phyloP scores from a whole-genome alignment of 2,888 invertebrate species.

The Spodoptera littoralis region DNA sequence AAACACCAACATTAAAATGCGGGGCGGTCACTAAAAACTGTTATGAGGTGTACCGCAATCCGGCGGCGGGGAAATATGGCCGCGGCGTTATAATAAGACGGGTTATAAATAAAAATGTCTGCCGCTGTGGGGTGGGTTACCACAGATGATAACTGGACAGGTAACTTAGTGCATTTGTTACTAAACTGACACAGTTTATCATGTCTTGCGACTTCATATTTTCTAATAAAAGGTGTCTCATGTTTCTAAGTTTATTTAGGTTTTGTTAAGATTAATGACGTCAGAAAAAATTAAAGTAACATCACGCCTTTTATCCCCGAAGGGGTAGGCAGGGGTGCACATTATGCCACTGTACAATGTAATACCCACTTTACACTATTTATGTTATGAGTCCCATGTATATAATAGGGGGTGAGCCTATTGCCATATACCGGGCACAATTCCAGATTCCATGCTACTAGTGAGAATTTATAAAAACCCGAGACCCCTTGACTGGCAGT shows the following conservation, averaged over 20 bases:
- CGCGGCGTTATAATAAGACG: conserved; percentile 67
- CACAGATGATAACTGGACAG: conserved; percentile 40
- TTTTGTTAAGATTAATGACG: too few species aligned
- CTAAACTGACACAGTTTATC: conserved; percentile 20
- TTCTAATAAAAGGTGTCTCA: neutral
- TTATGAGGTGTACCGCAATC: conserved; percentile 59
- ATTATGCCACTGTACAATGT: too few species aligned
- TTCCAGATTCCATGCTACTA: too few species aligned
- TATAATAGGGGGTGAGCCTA: too few species aligned
- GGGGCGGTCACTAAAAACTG: conserved; percentile 54
- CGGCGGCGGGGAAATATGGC: conserved; percentile 61
- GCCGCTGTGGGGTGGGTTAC: conserved; percentile 44
- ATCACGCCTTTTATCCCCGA: too few species aligned
- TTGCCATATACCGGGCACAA: too few species aligned
- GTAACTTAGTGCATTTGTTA: conserved; percentile 43
- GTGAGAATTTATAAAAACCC: too few species aligned
- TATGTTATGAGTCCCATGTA: too few species aligned
- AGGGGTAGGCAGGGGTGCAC: too few species aligned
- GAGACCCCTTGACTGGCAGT: too few species aligned
- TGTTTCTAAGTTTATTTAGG: neutral
- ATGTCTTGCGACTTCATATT: conserved; percentile 5
- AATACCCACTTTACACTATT: too few species aligned
- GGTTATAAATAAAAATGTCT: conserved; percentile 74
- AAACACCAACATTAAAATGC: conserved; percentile 43
- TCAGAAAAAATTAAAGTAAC: too few species aligned